Base-by-base conservation (phyloP, 2,888 invertebrate species). In the Mamestra brassicae region DNA sequence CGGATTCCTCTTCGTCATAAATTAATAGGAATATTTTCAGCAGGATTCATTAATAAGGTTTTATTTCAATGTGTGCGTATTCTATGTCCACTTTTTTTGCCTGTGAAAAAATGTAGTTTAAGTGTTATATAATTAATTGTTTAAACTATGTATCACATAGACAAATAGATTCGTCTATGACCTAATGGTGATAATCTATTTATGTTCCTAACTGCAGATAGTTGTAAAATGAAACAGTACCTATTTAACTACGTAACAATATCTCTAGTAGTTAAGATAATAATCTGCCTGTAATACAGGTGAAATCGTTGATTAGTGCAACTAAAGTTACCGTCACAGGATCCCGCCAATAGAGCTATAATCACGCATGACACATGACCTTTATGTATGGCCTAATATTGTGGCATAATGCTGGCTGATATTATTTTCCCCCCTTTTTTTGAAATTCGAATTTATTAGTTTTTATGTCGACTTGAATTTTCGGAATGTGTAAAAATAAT, bases 21-120 rank as follows among this genome's bases (percentile, higher is more conserved):
- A 76, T 76, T 57, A 64, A 63, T 80, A 7, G 17, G 52, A 62
- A 69, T 80, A 61, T 74, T 74, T 66, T 42, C 47, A 50, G 38
- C 47, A 6, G 13, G 17, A 55, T 42, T 76, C 7, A 42, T 69
- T 61, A 38, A 10, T 55, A 38, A 11, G 57, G 47, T 63, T 64
- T 15, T 38, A 0, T 34, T n/a, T 26, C 26, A 26, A 26, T 26
- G 26, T 26, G 26, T 26, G 26, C 26, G 26, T 26, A 26, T 26
- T 26, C 1, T 26, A 26, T 42, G 42, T 42, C 6, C 42, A 42
- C 7, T 42, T 6, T 42, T 42, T 42, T 42, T 42, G 4, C 6
- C 6, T 42, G 42, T 42, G 42, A 42, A 6, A 42, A 42, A 7
- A 42, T 42, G 8, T 26, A 26, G 26, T 26, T 26, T 26, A 26